A percentile compares a stretch with the other conserved stretches of the same genome.
Evolutionary conservation across 2,888 invertebrate genomes (phyloP).

Genomic region (Torymus tubicola): DNA sequence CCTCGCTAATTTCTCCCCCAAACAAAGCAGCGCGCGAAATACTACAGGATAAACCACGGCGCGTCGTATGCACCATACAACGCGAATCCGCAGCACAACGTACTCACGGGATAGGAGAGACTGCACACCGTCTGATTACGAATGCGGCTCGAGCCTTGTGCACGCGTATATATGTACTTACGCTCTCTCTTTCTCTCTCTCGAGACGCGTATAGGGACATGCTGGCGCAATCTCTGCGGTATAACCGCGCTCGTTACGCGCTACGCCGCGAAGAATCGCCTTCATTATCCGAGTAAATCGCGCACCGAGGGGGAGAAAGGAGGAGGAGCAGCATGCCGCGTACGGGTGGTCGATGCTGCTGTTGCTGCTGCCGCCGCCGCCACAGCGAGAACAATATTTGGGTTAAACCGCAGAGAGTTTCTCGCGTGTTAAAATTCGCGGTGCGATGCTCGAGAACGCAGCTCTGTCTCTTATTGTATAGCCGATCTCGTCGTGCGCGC

Average conservation of each 20-base stretch:
- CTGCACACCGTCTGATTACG: conserved; percentile 35
- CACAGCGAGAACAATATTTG: conserved; percentile 22
- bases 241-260: conserved; percentile 60
- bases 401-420: conserved; percentile 23
- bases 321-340: conserved; percentile 47
- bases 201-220: no score
- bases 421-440: background rate
- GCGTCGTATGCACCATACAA: background rate
- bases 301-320: conserved; percentile 23
- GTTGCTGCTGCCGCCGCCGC: conserved; percentile 49
- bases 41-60: background rate
- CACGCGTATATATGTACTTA: no score
- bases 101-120: no score
- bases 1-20: background rate
- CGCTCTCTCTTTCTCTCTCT: background rate
- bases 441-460: no score
- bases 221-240: conserved; percentile 25
- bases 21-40: background rate
- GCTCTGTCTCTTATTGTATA: no score
- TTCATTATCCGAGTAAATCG: conserved; percentile 62
- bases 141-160: conserved; percentile 1
- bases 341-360: conserved; percentile 11
- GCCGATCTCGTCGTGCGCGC: no score
- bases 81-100: no score
- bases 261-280: conserved; percentile 60